These are phyloP conservation scores for Piliocolobus tephrosceles DNA, from an alignment of 2,113 vertebrate genomes.

Conservation along the genomic window DNA sequence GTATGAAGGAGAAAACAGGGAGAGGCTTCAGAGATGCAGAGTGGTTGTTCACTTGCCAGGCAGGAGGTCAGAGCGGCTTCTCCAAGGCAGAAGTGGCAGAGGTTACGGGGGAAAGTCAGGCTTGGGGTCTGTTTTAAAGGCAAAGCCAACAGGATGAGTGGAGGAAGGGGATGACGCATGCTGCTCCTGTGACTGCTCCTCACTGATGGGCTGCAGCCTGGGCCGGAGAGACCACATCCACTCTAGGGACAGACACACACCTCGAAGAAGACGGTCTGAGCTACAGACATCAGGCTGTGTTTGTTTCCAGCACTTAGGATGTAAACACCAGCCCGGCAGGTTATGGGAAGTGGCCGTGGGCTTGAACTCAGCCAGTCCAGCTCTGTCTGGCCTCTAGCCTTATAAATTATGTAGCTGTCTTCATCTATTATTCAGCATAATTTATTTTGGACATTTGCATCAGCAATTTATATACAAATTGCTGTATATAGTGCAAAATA, in stretches of 20 bases:
- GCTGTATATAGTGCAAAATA: slow-evolving; percentile 8
- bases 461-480: slow-evolving; percentile 78
- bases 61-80: background rate
- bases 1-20: background rate
- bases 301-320: background rate
- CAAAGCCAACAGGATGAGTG: background rate
- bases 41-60: rapidly evolving
- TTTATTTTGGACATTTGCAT: slow-evolving; percentile 85
- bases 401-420: slow-evolving; percentile 84
- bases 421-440: slow-evolving; percentile 86
- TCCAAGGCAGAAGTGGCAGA: background rate
- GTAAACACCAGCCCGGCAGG: background rate
- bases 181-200: background rate
- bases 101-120: background rate
- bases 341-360: background rate
- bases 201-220: too few relatives aligned
- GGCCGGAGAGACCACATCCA: rapidly evolving
- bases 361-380: background rate
- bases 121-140: background rate
- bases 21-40: too few relatives aligned
- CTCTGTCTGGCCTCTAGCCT: slow-evolving; percentile 63
- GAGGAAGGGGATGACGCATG: rapidly evolving
- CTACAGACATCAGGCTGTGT: rapidly evolving
- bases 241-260: background rate
- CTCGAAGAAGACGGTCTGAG: background rate